Evolutionary conservation across 2,888 invertebrate genomes (phyloP), one percentile per base, ranked within the genome.

Genomic region (Erynnis tages): DNA sequence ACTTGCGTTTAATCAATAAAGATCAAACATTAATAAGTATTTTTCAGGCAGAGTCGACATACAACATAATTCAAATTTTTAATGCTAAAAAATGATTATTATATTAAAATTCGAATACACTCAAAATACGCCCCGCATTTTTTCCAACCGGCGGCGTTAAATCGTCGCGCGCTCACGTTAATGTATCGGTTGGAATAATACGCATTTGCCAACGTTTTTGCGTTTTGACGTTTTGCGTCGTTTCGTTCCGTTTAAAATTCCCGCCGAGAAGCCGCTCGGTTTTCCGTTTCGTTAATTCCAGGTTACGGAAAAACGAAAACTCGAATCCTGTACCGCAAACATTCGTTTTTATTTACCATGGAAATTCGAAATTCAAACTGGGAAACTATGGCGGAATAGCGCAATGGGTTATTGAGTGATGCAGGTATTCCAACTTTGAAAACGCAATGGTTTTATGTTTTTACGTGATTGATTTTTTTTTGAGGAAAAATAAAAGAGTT

Each of bases 161-260:
- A 78, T 77, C 76, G 66, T 62, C 55, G 66, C 53, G 64, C 60
- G 69, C 70, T 69, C 60, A 65, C 73, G 65, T 72, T 78, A 77
- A 79, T 75, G 76, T 81, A 78, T 80, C 80, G 80, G 73, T 69
- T 68, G 71, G 73, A 79, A 79, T 78, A 77, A 76, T 77, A 69
- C 54, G 57, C 34, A 34, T 49, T 47, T 47, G 27, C 47, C 11
- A 47, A 34, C 49, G 32, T 41, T 49, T 40, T 49, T 49, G 25
- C 49, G 49, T 49, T 49, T 41, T 41, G 49, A 49, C 41, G 41
- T 34, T 41, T 54, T 41, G 45, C 55, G 54, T 44, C 47, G 53
- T 58, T 57, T 53, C 52, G 53, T 45, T 55, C 30, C 53, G 45
- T 45, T 53, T 57, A 40, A 45, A 54, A 44, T 50, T 43, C 49